Evolutionary conservation across 1,140 invertebrate species (phyloP), one percentile per base, ranked within the genome.

Genomic region (Neocloeon triangulifer): DNA sequence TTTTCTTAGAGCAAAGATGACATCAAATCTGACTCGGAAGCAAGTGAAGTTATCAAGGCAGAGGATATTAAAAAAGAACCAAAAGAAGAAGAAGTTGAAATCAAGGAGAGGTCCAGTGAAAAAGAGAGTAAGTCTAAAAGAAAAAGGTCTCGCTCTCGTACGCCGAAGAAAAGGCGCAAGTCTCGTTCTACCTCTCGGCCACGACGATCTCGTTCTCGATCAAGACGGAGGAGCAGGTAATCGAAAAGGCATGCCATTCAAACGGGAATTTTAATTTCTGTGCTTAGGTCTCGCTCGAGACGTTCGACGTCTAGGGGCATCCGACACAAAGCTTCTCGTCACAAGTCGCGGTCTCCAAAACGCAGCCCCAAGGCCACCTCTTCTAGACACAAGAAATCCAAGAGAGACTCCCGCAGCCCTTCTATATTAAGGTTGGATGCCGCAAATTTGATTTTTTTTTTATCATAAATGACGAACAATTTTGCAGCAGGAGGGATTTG

Each of bases 71-170:
- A 38, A 22, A 38, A 37, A 16, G 39, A 43, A 29, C 32, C 33
- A 20, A n/a, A 33, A 31, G 36, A 29, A 25, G 15, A 26, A 20
- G 23, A 36, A n/a, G 22, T 9, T 4, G 25, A 28, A 23, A 21
- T 29, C 15, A 31, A 31, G 25, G 22, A 28, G 16, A 32, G 32
- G 30, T 33, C 30, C 19, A 28, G 25, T 30, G 37, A 39, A 6
- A 43, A 43, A 21, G 37, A 38, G 10, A 39, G 38, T 23, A 26
- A 15, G 34, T 28, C 33, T 21, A 28, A 18, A 33, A 34, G 34
- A 34, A 26, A 52, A 12, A 45, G 51, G 32, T 56, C 49, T 16
- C 39, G 56, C 14, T 58, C 54, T 2, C 45, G 51, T 32, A 25
- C 32, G 7, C 31, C 29, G 2, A 32, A 22, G 10, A 32, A 19